Conservation (phyloP, 1,140 invertebrate species). For the Eupeodes corollae region DNA sequence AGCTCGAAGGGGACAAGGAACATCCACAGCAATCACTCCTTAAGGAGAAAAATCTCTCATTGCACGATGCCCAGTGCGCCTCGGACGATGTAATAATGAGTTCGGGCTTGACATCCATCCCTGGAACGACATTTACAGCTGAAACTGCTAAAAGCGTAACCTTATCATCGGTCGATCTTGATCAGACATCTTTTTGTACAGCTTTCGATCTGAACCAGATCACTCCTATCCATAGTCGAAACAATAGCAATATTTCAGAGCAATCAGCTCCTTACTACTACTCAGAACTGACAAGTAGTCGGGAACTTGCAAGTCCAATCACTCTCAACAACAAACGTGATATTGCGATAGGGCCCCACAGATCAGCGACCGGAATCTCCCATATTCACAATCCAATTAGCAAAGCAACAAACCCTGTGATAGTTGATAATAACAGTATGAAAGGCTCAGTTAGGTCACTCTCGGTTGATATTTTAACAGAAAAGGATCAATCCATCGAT, state of each 20-base stretch:
- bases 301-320: constrained; percentile 12
- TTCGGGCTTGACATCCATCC: too few species aligned
- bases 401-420: constrained; percentile 40
- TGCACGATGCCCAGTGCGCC: constrained; percentile 3
- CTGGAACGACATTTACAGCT: not conserved
- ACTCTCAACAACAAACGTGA: constrained; percentile 57
- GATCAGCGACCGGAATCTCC: constrained; percentile 54
- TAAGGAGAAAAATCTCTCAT: constrained; percentile 6
- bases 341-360: constrained; percentile 27
- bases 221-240: constrained; percentile 29
- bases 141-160: not conserved
- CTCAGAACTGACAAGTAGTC: constrained; percentile 56
- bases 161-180: not conserved
- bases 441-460: constrained; percentile 39
- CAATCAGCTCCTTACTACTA: constrained; percentile 74
- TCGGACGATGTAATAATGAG: not conserved
- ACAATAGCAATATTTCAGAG: constrained; percentile 38
- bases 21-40: not conserved
- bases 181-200: not conserved
- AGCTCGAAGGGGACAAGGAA: constrained; percentile 9
- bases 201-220: constrained; percentile 3
- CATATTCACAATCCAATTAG: constrained; percentile 68
- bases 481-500: constrained; percentile 58
- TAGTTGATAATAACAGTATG: constrained; percentile 41
- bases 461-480: constrained; percentile 53